Evolutionary conservation across 2,797 vertebrate species (phyloP), one percentile per base, ranked within the genome.

Genomic region (Menidia menidia): DNA sequence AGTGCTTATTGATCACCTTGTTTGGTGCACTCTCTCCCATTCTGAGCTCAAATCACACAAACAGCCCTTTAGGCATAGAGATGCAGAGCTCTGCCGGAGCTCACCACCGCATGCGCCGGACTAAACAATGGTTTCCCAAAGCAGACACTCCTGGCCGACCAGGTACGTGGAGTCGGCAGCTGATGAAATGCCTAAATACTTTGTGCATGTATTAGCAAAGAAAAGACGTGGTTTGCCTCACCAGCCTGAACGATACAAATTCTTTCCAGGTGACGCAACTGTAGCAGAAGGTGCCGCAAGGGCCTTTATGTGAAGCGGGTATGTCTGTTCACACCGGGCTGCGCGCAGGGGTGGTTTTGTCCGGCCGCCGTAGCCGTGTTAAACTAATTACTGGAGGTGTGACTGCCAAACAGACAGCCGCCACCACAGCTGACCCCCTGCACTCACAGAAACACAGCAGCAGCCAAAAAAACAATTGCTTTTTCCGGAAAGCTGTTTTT

Each of bases 381-480:
- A 91, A 92, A 94, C 88, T 87, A 92, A 93, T 92, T 92, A 92
- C 78, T 77, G 83, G 89, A 94, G 91, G 92, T 94, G 92, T 92
- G 91, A 93, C 87, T 82, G 75, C 78, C 88, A 73, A 83, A 85
- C 72, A 91, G 82, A 93, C 88, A 92, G 78, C 80, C 86, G 85
- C 82, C 91, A 91, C 89, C 62, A 78, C 58, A 75, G 82, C 70
- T 77, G 86, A 85, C 83, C 86, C 75, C 85, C 71, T 83, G 68
- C 71, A 74, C 82, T 75, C 69, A 83, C 71, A 61, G 53, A 58
- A 66, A 69, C 60, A 73, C 67, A 68, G 54, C 41, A 63, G 25
- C 16, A 12, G n/a, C 53, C 14, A 42, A 56, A 57, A 55, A 18
- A 52, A 33, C 2, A 3, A 39, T 39, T 39, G 35, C 35, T 39